Percentiles rank a stretch among this genome's conserved stretches.
These are phyloP conservation scores for Melipona bicolor DNA, from an alignment of 2,888 invertebrate genomes.

Conservation along the genomic window DNA sequence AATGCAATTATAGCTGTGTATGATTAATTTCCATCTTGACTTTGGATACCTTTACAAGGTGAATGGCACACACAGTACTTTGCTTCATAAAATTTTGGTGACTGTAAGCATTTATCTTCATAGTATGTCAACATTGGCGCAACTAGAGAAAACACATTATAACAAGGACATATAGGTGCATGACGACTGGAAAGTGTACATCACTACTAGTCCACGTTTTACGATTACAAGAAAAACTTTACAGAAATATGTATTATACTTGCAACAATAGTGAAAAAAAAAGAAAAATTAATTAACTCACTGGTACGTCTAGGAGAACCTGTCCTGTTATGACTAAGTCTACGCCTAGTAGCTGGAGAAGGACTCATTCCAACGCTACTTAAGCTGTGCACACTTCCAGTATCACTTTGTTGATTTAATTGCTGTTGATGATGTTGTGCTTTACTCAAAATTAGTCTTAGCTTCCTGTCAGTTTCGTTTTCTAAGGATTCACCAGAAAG, in stretches of 20 bases:
- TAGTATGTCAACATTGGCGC: conserved; percentile 80
- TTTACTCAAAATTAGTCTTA: conserved; percentile 94
- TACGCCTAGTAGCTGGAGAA: conserved; percentile 85
- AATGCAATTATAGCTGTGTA: conserved; percentile 56
- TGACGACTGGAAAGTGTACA: conserved; percentile 67
- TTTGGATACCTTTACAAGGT: conserved; percentile 79
- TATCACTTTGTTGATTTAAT: conserved; percentile 88
- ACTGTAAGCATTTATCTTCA: conserved; percentile 81
- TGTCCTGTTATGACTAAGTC: conserved; percentile 83
- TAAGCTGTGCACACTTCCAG: conserved; percentile 76
- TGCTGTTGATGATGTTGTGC: conserved; percentile 96
- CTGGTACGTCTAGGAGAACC: conserved; percentile 85
- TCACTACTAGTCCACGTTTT: conserved; percentile 65
- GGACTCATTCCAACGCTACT: conserved; percentile 82
- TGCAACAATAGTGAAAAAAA: conserved; percentile 31
- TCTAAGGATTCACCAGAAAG: conserved; percentile 92
- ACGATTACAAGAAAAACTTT: conserved; percentile 37
- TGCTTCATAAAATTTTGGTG: conserved; percentile 80
- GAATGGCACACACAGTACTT: conserved; percentile 79
- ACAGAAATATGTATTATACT: conserved; percentile 14
- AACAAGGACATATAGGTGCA: conserved; percentile 65
- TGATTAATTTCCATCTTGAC: conserved; percentile 67
- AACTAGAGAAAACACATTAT: conserved; percentile 79
- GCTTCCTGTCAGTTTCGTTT: conserved; percentile 94
- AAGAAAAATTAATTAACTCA: conserved; percentile 75